A percentile compares a stretch with the other conserved stretches of the same genome.
Evolutionary conservation across 1,140 invertebrate genomes (phyloP).

Genomic region (Aphidius gifuensis): DNA sequence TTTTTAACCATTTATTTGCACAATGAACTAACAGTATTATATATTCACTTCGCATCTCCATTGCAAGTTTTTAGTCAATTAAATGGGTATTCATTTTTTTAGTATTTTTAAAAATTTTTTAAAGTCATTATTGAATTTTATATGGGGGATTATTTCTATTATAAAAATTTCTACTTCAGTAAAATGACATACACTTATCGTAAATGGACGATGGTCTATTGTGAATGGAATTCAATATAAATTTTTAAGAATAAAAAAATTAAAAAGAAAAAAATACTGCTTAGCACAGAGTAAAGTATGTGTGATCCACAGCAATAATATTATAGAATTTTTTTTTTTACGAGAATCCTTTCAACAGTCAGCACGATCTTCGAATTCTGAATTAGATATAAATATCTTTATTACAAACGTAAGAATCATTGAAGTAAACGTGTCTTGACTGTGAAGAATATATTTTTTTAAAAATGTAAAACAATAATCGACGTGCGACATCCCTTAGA

Average conservation of each 20-base stretch:
- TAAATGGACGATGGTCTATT: no score
- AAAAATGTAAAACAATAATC: not conserved
- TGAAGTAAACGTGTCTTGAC: conserved; percentile 11
- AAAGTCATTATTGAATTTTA: no score
- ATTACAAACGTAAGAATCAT: conserved; percentile 15
- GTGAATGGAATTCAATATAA: no score
- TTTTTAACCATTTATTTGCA: conserved; percentile 1
- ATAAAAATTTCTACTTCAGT: no score
- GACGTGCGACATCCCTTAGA: no score
- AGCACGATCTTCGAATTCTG: conserved; percentile 12
- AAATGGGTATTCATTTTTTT: no score
- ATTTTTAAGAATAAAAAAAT: not conserved
- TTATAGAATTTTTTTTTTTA: conserved; percentile 1
- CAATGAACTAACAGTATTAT: no score
- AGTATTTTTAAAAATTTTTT: no score
- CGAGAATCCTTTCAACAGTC: conserved; percentile 12
- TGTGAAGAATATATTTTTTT: not conserved
- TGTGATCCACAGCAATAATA: conserved; percentile 4
- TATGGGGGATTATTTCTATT: no score
- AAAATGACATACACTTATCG: no score
- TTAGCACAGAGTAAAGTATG: not conserved
- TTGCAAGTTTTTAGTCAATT: no score
- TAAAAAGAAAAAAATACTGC: not conserved
- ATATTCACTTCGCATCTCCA: no score
- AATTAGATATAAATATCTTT: conserved; percentile 10